Evolutionary conservation across 2,888 invertebrate genomes (phyloP).

Genomic region (Epinotia demarniana): DNA sequence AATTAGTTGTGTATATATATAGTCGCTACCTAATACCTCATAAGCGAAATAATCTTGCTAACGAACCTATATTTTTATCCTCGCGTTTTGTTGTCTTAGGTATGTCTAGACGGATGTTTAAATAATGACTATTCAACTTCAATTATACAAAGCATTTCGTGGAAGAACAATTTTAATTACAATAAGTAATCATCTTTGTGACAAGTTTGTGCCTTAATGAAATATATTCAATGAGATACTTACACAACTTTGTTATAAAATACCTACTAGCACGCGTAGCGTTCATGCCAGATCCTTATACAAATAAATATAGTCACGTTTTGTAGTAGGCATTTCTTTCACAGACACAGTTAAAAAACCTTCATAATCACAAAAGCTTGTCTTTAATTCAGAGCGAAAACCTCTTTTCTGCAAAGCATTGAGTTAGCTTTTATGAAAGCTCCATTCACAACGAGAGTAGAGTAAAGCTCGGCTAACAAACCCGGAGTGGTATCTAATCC

Average conservation of each 20-base stretch:
- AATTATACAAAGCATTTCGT: background rate
- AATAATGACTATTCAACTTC: conserved; percentile 31
- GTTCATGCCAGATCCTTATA: no score
- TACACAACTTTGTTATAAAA: background rate
- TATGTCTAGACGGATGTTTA: conserved; percentile 6
- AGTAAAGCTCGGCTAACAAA: conserved; percentile 45
- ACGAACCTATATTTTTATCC: conserved; percentile 26
- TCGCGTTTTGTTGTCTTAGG: conserved; percentile 16
- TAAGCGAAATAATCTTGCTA: background rate
- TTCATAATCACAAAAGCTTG: conserved; percentile 36
- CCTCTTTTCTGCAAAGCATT: conserved; percentile 38
- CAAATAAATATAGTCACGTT: no score
- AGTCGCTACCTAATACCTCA: no score
- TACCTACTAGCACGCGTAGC: no score
- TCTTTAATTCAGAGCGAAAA: conserved; percentile 38
- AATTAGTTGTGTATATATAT: no score
- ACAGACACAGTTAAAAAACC: conserved; percentile 32
- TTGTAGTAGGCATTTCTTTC: background rate
- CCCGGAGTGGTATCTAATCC: conserved; percentile 41
- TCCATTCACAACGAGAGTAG: conserved; percentile 31
- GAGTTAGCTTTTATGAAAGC: conserved; percentile 39
- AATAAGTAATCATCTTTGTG: background rate
- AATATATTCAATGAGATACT: background rate
- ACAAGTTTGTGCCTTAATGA: background rate
- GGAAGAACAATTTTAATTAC: background rate